These are phyloP conservation scores for Drosophila pseudotakahashii DNA, from an alignment of 2,888 invertebrate species.

Conservation along the genomic window DNA sequence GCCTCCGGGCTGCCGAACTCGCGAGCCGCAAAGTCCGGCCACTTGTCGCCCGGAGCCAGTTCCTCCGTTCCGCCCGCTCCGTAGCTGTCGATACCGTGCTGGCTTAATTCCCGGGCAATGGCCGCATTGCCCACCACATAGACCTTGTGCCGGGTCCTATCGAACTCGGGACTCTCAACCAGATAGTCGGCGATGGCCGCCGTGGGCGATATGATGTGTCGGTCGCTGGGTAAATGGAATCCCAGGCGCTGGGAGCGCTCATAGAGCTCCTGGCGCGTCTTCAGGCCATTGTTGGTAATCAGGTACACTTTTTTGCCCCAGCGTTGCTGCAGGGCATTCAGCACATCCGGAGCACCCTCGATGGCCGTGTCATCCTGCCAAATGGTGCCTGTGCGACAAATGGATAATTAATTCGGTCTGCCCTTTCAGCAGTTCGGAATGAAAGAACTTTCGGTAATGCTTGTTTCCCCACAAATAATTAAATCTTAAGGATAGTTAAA, in stretches of 20 bases:
- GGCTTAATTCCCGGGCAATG: slow-evolving; percentile 91
- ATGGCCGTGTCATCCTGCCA: slow-evolving; percentile 91
- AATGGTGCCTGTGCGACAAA: slow-evolving; percentile 87
- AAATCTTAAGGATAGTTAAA: too few species aligned
- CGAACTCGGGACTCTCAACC: slow-evolving; percentile 87
- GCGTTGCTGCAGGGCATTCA: slow-evolving; percentile 87
- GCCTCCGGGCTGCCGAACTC: slow-evolving; percentile 87
- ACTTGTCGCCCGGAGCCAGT: slow-evolving; percentile 84
- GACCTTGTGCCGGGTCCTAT: slow-evolving; percentile 87
- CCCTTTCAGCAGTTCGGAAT: background rate
- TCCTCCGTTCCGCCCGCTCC: slow-evolving; percentile 84
- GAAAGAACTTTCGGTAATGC: background rate
- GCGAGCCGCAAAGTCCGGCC: slow-evolving; percentile 84
- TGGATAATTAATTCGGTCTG: slow-evolving; percentile 9
- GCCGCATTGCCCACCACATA: slow-evolving; percentile 93
- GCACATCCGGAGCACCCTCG: slow-evolving; percentile 88
- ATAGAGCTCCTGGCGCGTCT: slow-evolving; percentile 90
- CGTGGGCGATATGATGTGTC: slow-evolving; percentile 91
- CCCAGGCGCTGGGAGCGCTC: slow-evolving; percentile 90
- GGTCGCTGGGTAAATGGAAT: slow-evolving; percentile 89
- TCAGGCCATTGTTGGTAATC: slow-evolving; percentile 95
- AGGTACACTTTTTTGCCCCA: slow-evolving; percentile 94
- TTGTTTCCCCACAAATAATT: too few species aligned
- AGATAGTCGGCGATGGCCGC: slow-evolving; percentile 92
- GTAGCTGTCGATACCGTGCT: slow-evolving; percentile 89